Percentiles rank a stretch among this genome's conserved stretches.
Evolutionary conservation across 2,113 vertebrate genomes (phyloP).

Genomic region (Vanacampus margaritifer): DNA sequence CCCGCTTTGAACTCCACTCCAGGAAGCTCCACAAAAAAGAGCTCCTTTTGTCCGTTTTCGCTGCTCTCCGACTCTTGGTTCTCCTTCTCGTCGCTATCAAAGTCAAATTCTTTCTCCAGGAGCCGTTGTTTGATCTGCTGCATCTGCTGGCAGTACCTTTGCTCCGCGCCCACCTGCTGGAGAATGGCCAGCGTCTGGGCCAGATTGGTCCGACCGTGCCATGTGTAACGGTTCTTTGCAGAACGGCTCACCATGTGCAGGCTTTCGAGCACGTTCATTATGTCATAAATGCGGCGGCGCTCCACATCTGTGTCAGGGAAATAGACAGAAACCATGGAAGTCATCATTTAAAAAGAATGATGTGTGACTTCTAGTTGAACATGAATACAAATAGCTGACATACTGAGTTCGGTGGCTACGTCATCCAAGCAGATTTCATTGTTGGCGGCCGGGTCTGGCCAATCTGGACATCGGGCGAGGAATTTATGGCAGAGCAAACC

Average conservation of each 20-base stretch:
- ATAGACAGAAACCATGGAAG: neutral
- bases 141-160: constrained; percentile 84
- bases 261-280: constrained; percentile 95
- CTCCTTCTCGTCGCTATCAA: constrained; percentile 70
- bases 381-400: constrained; percentile 42
- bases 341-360: neutral
- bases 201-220: constrained; percentile 87
- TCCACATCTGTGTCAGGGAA: constrained; percentile 77
- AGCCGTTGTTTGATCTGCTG: constrained; percentile 81
- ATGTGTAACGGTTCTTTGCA: constrained; percentile 90
- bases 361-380: neutral
- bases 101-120: constrained; percentile 73
- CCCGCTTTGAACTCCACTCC: constrained; percentile 88
- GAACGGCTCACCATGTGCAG: constrained; percentile 96
- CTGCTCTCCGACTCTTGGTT: constrained; percentile 56
- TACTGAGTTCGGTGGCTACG: constrained; percentile 90
- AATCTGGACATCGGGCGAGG: constrained; percentile 85
- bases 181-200: constrained; percentile 82
- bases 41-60: constrained; percentile 71
- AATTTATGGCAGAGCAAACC: constrained; percentile 93
- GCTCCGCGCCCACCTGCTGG: constrained; percentile 81
- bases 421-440: constrained; percentile 92
- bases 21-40: constrained; percentile 84
- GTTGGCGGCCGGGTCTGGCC: constrained; percentile 78
- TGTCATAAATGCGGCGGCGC: constrained; percentile 92